Conservation (phyloP, 1,140 invertebrate species). For the Streblospio benedicti region DNA sequence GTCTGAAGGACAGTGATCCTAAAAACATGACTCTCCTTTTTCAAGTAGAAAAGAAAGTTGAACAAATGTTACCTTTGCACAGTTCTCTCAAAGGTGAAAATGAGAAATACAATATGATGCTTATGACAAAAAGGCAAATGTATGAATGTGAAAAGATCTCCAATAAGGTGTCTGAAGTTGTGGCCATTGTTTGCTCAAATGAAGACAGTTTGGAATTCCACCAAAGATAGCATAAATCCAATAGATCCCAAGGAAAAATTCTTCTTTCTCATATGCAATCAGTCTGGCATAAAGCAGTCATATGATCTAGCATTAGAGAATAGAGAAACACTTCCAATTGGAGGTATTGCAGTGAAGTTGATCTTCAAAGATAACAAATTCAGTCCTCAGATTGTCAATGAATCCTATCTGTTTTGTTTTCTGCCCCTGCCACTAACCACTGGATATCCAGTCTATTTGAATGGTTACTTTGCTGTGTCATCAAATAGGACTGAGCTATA, state of each 20-base stretch:
- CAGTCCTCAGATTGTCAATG: neutral
- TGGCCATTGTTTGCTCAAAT: too few species aligned
- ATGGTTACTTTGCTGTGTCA: slow-evolving; percentile 26
- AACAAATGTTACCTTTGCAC: neutral
- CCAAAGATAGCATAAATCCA: neutral
- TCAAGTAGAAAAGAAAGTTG: slow-evolving; percentile 1
- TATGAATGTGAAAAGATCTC: neutral
- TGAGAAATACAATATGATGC: too few species aligned
- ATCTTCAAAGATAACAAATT: neutral
- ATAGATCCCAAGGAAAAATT: neutral
- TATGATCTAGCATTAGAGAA: too few species aligned
- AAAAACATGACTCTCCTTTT: neutral
- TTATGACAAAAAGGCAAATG: neutral
- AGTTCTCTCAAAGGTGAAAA: neutral
- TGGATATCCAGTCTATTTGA: slow-evolving; percentile 23
- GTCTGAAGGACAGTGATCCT: slow-evolving; percentile 13
- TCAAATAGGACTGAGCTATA: slow-evolving; percentile 20
- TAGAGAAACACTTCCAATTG: too few species aligned
- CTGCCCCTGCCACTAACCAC: slow-evolving; percentile 25
- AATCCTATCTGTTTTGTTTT: slow-evolving; percentile 21
- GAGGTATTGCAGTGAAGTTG: slow-evolving; percentile 11
- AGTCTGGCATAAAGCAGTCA: too few species aligned
- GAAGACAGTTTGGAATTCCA: neutral
- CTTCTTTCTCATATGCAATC: neutral
- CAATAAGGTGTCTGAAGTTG: too few species aligned